These are phyloP conservation scores for Oophaga sylvatica DNA, from an alignment of 2,797 vertebrate species.

Conservation along the genomic window DNA sequence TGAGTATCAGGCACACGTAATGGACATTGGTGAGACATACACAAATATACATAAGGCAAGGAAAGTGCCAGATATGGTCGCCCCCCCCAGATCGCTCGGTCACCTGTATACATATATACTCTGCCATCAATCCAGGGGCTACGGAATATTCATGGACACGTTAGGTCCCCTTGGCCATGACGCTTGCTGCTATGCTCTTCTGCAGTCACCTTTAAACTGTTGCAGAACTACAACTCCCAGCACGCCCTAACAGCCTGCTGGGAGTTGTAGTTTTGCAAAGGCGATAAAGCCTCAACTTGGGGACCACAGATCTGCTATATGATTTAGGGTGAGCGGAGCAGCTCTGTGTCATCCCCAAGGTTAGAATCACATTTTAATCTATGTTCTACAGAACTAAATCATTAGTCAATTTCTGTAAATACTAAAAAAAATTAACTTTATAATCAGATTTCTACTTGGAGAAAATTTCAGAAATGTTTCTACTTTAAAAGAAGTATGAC, in stretches of 20 bases:
- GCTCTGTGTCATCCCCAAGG: neutral
- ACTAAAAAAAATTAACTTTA: no score
- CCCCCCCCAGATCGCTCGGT: neutral
- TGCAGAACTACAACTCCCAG: neutral
- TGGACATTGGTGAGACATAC: neutral
- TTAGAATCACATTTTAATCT: no score
- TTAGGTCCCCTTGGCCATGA: neutral
- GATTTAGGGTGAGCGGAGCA: neutral
- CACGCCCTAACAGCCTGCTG: neutral
- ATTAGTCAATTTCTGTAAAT: no score
- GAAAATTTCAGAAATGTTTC: neutral
- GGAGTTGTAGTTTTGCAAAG: neutral
- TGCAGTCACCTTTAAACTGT: neutral
- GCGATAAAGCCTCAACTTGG: neutral
- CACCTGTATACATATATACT: neutral
- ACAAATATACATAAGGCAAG: slow-evolving; percentile 25
- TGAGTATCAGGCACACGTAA: slow-evolving; percentile 26
- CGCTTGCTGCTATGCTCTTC: neutral
- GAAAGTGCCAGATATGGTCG: slow-evolving; percentile 1
- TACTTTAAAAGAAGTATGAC: neutral
- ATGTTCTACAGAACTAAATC: no score
- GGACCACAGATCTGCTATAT: neutral
- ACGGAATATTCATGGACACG: neutral
- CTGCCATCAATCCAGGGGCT: neutral
- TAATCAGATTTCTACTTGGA: neutral